A percentile compares a stretch with the other conserved stretches of the same genome.
Evolutionary conservation across 1,140 invertebrate genomes (phyloP).

Genomic region (Coelopa frigida): DNA sequence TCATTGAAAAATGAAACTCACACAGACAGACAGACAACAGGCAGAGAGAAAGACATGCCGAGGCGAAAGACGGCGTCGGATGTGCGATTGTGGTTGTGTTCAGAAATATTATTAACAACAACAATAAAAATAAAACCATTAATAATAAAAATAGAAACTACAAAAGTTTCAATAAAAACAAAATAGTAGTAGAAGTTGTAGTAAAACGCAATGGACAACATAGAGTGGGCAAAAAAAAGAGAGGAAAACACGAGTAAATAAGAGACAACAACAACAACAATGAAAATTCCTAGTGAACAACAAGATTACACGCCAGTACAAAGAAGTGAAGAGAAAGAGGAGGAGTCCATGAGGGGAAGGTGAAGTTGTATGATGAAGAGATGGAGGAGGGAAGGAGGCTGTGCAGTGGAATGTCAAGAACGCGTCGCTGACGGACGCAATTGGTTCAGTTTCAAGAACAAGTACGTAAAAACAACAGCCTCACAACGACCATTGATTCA

Average conservation of each 20-base stretch:
- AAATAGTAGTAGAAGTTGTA: not conserved
- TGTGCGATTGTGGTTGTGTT: not conserved
- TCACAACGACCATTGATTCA: too few species aligned
- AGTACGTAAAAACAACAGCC: too few species aligned
- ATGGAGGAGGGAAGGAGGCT: too few species aligned
- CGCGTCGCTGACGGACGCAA: too few species aligned
- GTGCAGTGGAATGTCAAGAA: constrained; percentile 13
- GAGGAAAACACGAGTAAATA: not conserved
- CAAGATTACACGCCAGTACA: not conserved
- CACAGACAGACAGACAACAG: not conserved
- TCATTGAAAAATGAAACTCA: constrained; percentile 26
- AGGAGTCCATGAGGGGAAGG: too few species aligned
- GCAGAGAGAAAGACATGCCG: constrained; percentile 4
- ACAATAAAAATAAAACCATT: not conserved
- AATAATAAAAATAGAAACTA: constrained; percentile 1
- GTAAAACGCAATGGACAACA: not conserved
- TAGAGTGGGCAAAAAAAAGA: not conserved
- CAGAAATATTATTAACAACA: constrained; percentile 5
- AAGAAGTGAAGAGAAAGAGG: too few species aligned
- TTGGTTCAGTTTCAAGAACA: too few species aligned
- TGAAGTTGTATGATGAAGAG: too few species aligned
- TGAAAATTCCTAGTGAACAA: not conserved
- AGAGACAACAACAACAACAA: too few species aligned
- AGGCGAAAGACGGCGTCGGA: not conserved
- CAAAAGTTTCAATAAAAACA: not conserved